phyloP scores from a whole-genome alignment of 2,797 vertebrate genomes.

The Phaenicophaeus curvirostris region DNA sequence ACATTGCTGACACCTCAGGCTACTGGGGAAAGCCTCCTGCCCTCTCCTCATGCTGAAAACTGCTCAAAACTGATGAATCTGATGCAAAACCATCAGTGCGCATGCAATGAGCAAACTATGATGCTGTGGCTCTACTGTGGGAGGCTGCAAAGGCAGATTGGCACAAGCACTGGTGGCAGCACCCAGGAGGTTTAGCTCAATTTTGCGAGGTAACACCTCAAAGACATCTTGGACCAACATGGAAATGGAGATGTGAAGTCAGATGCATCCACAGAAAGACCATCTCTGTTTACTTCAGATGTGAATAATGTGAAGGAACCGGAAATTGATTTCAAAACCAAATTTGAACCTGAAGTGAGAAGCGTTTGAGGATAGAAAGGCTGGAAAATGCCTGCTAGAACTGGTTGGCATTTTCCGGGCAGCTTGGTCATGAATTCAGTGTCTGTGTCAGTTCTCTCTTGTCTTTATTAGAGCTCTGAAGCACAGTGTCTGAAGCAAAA shows the following conservation, averaged over 20 bases:
- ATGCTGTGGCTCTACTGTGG: not conserved
- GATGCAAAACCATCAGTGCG: rapidly evolving
- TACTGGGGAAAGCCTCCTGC: not conserved
- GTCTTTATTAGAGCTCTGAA: slow-evolving; percentile 73
- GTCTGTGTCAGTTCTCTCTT: slow-evolving; percentile 56
- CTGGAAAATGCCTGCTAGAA: not conserved
- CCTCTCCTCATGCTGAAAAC: not conserved
- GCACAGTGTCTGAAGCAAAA: slow-evolving; percentile 68
- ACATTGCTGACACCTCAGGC: not conserved
- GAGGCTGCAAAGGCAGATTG: not conserved
- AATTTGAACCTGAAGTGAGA: not conserved
- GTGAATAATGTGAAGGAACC: not conserved
- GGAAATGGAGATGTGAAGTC: rapidly evolving
- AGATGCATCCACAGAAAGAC: not conserved
- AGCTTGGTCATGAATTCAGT: not conserved
- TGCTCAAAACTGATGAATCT: not conserved
- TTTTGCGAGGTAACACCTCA: not conserved
- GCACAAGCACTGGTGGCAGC: not conserved
- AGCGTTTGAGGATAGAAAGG: not conserved
- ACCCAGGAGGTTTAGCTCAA: not conserved
- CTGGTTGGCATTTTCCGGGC: not conserved
- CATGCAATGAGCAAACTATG: rapidly evolving
- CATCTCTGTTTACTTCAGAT: not conserved
- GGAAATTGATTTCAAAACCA: not conserved
- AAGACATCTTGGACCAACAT: rapidly evolving